A percentile compares a stretch with the other conserved stretches of the same genome.
These are phyloP conservation scores for Sarcophaga bullata DNA, from an alignment of 1,140 invertebrate species.

Conservation along the genomic window DNA sequence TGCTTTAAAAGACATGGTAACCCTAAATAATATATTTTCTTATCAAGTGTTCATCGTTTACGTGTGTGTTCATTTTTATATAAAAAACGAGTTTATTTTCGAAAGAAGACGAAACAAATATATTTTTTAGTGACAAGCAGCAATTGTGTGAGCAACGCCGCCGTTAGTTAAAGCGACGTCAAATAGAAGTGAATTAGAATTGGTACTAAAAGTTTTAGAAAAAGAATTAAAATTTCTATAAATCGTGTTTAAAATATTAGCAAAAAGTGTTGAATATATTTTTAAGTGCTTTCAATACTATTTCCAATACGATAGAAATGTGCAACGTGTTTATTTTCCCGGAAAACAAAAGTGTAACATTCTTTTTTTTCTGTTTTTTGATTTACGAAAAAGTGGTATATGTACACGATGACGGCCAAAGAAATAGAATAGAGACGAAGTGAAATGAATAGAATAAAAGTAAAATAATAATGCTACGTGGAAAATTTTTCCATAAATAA, in stretches of 20 bases:
- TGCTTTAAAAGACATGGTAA: not conserved
- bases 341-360: constrained; percentile 4
- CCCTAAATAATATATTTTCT: constrained; percentile 19
- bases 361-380: not conserved
- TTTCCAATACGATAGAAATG: not conserved
- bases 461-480: constrained; percentile 22
- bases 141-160: constrained; percentile 37
- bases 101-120: constrained; percentile 34
- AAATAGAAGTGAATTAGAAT: constrained; percentile 25
- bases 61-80: constrained; percentile 14
- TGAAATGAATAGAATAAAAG: not conserved
- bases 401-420: not conserved
- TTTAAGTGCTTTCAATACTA: too few relatives aligned
- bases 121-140: constrained; percentile 13
- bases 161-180: constrained; percentile 2
- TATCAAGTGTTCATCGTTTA: constrained; percentile 27
- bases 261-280: too few relatives aligned
- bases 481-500: constrained; percentile 18
- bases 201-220: not conserved
- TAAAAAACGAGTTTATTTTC: constrained; percentile 36
- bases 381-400: constrained; percentile 18
- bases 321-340: constrained; percentile 34
- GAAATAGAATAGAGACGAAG: not conserved
- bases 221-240: not conserved
- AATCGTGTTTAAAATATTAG: not conserved